Percentiles rank a stretch among this genome's conserved stretches.
Conservation (phyloP, 2,888 invertebrate species). For the Chrysolina oricalcia region DNA sequence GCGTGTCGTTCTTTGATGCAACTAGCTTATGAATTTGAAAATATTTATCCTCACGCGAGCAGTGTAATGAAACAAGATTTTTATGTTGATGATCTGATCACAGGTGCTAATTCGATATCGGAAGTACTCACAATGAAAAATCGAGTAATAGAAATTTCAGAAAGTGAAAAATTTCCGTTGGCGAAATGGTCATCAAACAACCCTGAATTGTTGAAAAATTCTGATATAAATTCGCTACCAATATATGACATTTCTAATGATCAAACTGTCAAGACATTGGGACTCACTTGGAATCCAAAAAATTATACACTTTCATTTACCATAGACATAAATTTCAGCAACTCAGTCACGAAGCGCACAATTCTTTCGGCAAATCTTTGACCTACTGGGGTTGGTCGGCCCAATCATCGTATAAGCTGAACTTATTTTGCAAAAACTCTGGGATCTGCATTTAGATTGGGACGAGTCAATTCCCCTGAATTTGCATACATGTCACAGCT, state of each 20-base stretch:
- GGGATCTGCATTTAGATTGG: not conserved
- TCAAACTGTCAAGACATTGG: conserved; percentile 42
- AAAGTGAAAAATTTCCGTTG: conserved; percentile 18
- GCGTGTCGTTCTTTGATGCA: conserved; percentile 29
- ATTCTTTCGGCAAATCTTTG: conserved; percentile 49
- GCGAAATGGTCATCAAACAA: conserved; percentile 26
- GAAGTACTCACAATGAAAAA: conserved; percentile 12
- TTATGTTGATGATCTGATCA: conserved; percentile 38
- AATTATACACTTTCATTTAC: conserved; percentile 41
- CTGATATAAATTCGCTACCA: not conserved
- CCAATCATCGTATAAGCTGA: conserved; percentile 47
- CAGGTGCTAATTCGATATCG: not conserved
- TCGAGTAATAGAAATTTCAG: conserved; percentile 21
- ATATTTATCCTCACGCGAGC: conserved; percentile 22
- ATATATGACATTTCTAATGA: conserved; percentile 36
- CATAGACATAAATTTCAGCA: not conserved
- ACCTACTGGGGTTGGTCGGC: conserved; percentile 48
- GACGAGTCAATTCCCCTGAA: not conserved
- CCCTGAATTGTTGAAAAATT: conserved; percentile 7
- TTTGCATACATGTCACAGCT: conserved; percentile 22
- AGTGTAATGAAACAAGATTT: conserved; percentile 29
- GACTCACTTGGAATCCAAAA: conserved; percentile 46
- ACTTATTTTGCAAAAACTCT: conserved; percentile 45
- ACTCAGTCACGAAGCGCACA: conserved; percentile 39
- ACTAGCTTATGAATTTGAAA: conserved; percentile 14